phyloP scores from a whole-genome alignment of 2,113 vertebrate species.

The Rhinopithecus roxellana region DNA sequence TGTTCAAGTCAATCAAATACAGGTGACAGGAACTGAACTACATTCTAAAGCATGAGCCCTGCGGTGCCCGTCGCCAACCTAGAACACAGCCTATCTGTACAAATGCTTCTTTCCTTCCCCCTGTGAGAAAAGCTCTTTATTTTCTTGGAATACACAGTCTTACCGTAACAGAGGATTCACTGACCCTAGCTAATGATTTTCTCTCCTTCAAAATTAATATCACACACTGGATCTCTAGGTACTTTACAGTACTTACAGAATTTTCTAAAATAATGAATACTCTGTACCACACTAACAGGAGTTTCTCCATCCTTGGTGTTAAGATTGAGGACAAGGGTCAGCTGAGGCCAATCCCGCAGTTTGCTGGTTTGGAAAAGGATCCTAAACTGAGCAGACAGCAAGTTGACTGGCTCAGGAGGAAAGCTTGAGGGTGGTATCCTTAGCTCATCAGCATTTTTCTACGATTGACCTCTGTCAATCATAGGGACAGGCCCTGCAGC shows the following conservation, averaged over 20 bases:
- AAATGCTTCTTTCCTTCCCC: neutral
- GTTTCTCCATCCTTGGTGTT: slow-evolving; percentile 1
- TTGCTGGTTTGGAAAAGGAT: neutral
- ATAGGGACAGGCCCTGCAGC: fast-evolving
- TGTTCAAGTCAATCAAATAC: neutral
- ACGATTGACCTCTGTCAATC: neutral
- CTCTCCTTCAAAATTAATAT: slow-evolving; percentile 53
- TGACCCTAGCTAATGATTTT: slow-evolving; percentile 51
- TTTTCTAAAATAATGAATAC: slow-evolving; percentile 45
- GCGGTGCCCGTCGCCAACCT: neutral
- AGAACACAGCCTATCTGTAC: neutral
- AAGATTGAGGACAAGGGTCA: neutral
- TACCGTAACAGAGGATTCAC: slow-evolving; percentile 27
- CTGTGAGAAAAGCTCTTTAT: slow-evolving; percentile 3
- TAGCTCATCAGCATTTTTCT: neutral
- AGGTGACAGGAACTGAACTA: neutral
- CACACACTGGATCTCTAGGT: neutral
- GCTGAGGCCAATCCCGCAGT: neutral
- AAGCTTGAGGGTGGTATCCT: neutral
- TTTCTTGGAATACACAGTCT: slow-evolving; percentile 8
- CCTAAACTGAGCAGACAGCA: neutral
- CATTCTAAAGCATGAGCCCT: neutral
- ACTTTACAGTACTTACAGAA: neutral
- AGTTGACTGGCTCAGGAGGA: neutral
- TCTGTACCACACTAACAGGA: neutral